Base-by-base conservation (phyloP, 1,140 invertebrate species). In the Trichomalopsis sarcophagae region DNA sequence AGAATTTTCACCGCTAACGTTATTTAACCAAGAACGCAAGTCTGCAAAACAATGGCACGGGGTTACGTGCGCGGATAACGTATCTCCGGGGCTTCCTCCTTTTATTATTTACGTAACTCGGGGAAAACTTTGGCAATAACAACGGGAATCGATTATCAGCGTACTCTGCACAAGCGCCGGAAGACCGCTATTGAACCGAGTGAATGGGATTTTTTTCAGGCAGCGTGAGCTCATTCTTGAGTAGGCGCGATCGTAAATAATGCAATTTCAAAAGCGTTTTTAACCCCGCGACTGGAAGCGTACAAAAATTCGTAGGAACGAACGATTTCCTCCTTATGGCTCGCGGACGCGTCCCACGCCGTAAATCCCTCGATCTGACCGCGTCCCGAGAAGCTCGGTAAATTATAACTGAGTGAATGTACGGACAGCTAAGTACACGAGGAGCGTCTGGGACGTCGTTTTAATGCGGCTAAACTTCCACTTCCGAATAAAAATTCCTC, bases 391-490 rank as follows among this genome's bases (percentile, higher is more conserved):
- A 50, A 79, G 85, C 75, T 78, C 80, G 69, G 69, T 77, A 81
- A 86, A 82, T 82, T 86, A 86, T 69, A 71, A 73, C 40, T 40
- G 17, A 23, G 47, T 36, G 75, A 44, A 44, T 44, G 10, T 44
- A 44, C 27, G n/a, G 17, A 30, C n/a, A 55, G 79, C 74, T 5
- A 76, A 27, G 27, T 27, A 27, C 27, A 27, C n/a, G 50, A 55
- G 21, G 14, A 44, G 75, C 75, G 62, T 36, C 69, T 30, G 88
- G 10, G 75, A 82, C 55, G 87, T 66, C 85, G 86, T 90, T 89
- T 90, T 89, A 90, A 90, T 88, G 79, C 78, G 84, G 84, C 88
- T 90, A 91, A 90, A 90, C 87, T 88, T 90, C 86, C 73, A 91
- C 88, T 90, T 90, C 89, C 88, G 88, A 90, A 90, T 91, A 88